phyloP scores from a whole-genome alignment of 2,888 invertebrate species.

The Oligia strigilis region DNA sequence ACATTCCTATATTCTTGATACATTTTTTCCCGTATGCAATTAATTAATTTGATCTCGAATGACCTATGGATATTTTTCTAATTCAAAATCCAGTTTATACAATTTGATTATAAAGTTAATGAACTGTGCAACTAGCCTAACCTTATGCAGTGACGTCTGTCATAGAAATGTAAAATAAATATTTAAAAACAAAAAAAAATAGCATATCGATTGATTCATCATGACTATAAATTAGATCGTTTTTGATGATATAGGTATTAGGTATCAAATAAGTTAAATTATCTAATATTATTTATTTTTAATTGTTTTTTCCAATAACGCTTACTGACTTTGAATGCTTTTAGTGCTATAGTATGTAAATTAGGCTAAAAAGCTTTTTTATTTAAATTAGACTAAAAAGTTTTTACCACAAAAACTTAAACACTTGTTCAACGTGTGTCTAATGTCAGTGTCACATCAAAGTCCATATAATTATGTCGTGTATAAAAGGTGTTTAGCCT shows the following conservation, averaged over 20 bases:
- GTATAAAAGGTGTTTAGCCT: too few relatives aligned
- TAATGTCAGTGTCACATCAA: too few relatives aligned
- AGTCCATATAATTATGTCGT: too few relatives aligned
- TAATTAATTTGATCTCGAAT: slow-evolving; percentile 31
- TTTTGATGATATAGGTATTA: slow-evolving; percentile 1
- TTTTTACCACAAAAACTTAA: background rate
- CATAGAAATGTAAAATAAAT: slow-evolving; percentile 25
- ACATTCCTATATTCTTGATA: background rate
- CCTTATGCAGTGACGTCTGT: slow-evolving; percentile 44
- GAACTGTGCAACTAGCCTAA: slow-evolving; percentile 39
- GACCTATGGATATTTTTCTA: slow-evolving; percentile 15
- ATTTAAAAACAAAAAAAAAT: slow-evolving; percentile 20
- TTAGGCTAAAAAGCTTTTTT: background rate
- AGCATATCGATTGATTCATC: slow-evolving; percentile 43
- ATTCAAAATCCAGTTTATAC: slow-evolving; percentile 12
- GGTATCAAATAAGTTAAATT: background rate
- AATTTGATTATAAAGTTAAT: slow-evolving; percentile 37
- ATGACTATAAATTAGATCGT: slow-evolving; percentile 32
- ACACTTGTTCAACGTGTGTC: too few relatives aligned
- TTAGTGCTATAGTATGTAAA: background rate
- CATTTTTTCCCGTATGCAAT: background rate
- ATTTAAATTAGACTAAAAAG: background rate
- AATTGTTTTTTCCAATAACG: slow-evolving; percentile 19
- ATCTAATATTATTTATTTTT: background rate
- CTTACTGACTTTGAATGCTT: background rate